Evolutionary conservation across 2,113 vertebrate genomes (phyloP), one percentile per base, ranked within the genome.

Genomic region (Lathamus discolor): DNA sequence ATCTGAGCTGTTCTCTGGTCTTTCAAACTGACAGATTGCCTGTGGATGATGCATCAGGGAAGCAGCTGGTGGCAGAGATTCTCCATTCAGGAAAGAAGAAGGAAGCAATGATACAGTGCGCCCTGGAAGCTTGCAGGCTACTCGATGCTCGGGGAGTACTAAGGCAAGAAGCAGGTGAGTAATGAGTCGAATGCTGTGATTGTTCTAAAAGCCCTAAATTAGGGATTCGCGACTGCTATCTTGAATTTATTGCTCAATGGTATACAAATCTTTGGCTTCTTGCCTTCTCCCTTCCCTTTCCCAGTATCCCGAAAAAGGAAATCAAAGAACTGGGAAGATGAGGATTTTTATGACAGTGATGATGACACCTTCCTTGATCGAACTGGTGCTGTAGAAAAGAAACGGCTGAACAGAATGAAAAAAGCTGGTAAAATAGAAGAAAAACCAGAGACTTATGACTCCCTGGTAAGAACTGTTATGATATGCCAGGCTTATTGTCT

Each of bases 281-380:
- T 89, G 25, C 31, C 2, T 67, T 86, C 29, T 54, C 35, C 11
- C 31, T 77, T 77, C 46, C 43, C 52, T 94, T 81, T 92, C 48
- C 68, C 90, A 99, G 99, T 99, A 67, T 99, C 99, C 63, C 98
- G 99, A 22, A 99, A 99, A 97, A 98, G 99, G 82, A 99, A 98
- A 95, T 98, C 98, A 91, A 99, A 99, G 97, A 99, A 99, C 97
- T 99, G 99, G 99, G 99, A 99, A 88, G 99, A 99, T 27, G 99
- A 99, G 90, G 99, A 99, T 79, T 99, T 98, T 96, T 99, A 99
- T 59, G 99, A 99, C 96, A 99, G 99, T 20, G 99, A 99, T 9
- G 99, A 99, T 20, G 99, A 99, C 94, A 99, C 99, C 20, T 99
- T 99, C 92, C 98, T 99, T 27, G 99, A 99, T 94, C 97, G 99